Evolutionary conservation across 53 echinoderm and acorn worm genomes (phyloP).

Genomic region (Apostichopus leukothele): DNA sequence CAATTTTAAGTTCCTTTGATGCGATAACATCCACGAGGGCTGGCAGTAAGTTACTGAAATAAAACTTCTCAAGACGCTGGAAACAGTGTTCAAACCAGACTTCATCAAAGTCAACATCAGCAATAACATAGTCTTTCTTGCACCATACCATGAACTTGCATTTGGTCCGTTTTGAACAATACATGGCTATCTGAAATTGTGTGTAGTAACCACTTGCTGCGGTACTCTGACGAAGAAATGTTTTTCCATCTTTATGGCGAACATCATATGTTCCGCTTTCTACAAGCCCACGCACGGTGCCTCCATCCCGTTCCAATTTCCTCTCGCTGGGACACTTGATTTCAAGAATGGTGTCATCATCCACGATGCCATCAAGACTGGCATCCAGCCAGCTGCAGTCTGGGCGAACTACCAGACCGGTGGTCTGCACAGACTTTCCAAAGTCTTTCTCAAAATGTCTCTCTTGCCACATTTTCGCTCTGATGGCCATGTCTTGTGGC

Average conservation of each 20-base stretch:
- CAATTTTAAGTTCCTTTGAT: too few relatives aligned
- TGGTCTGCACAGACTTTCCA: constrained; percentile 16
- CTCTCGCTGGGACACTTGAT: constrained; percentile 60
- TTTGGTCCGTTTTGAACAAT: too few relatives aligned
- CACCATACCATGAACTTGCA: too few relatives aligned
- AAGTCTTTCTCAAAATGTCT: constrained; percentile 30
- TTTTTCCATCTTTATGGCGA: constrained; percentile 35
- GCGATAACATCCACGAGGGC: too few relatives aligned
- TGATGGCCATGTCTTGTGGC: constrained; percentile 39
- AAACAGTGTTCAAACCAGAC: too few relatives aligned
- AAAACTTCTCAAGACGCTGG: too few relatives aligned
- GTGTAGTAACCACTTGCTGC: constrained; percentile 2
- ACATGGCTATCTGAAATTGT: too few relatives aligned
- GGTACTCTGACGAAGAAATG: constrained; percentile 35
- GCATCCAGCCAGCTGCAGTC: constrained; percentile 60
- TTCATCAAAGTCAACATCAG: too few relatives aligned
- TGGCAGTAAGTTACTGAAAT: too few relatives aligned
- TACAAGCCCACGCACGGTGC: constrained; percentile 37
- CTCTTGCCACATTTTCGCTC: constrained; percentile 26
- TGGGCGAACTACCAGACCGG: constrained; percentile 54
- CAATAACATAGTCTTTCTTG: too few relatives aligned
- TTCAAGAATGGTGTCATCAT: constrained; percentile 56
- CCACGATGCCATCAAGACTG: constrained; percentile 58
- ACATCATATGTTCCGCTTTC: constrained; percentile 57
- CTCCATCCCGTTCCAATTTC: constrained; percentile 26